Percentiles rank a stretch among this genome's conserved stretches.
These are phyloP conservation scores for Colletes gigas DNA, from an alignment of 1,140 invertebrate species.

Conservation along the genomic window DNA sequence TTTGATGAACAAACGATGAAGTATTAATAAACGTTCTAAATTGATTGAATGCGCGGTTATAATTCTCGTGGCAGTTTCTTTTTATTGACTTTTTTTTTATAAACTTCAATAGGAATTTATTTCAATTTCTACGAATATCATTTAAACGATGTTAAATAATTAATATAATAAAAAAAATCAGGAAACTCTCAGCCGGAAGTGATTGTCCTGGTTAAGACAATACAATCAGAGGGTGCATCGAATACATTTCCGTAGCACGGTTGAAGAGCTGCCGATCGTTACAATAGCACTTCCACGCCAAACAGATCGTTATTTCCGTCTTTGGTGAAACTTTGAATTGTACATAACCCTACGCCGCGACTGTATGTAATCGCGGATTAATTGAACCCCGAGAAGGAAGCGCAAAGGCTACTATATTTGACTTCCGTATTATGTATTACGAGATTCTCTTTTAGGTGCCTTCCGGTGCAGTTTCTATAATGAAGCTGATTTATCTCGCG, in stretches of 20 bases:
- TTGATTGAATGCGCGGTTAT: too few relatives aligned
- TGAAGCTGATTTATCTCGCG: constrained; percentile 69
- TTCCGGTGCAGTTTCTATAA: constrained; percentile 63
- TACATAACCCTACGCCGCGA: neutral
- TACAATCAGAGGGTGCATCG: neutral
- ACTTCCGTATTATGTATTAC: constrained; percentile 59
- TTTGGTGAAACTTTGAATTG: constrained; percentile 27
- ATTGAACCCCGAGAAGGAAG: constrained; percentile 52
- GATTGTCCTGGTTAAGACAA: neutral
- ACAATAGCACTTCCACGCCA: neutral
- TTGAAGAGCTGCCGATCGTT: neutral
- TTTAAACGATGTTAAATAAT: too few relatives aligned
- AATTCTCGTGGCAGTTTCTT: too few relatives aligned
- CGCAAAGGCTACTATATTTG: constrained; percentile 50
- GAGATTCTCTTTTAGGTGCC: constrained; percentile 58
- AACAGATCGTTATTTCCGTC: constrained; percentile 23
- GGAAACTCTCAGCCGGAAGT: neutral
- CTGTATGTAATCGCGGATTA: constrained; percentile 52
- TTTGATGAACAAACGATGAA: too few relatives aligned
- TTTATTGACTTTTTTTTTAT: too few relatives aligned
- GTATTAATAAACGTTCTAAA: too few relatives aligned
- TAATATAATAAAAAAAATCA: neutral
- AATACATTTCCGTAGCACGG: neutral
- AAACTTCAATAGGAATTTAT: too few relatives aligned
- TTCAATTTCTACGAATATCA: too few relatives aligned